phyloP scores from a whole-genome alignment of 2,888 invertebrate species.

The Phytoseiulus persimilis region DNA sequence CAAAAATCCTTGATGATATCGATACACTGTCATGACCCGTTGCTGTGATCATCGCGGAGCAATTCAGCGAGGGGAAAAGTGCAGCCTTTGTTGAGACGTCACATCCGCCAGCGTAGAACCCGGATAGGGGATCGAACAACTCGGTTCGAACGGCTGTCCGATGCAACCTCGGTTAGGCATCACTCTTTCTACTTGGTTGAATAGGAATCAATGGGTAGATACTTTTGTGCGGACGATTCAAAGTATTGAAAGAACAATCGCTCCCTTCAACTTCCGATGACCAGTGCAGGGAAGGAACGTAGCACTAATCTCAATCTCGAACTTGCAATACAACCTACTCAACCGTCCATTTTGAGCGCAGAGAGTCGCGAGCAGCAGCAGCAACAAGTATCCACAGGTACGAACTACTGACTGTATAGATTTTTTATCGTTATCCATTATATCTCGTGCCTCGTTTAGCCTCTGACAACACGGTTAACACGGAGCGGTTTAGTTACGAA shows the following conservation, averaged over 20 bases:
- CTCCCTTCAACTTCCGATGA: not conserved
- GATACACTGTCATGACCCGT: not conserved
- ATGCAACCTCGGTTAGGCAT: no score
- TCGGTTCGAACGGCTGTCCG: no score
- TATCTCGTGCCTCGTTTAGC: no score
- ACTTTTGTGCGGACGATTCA: no score
- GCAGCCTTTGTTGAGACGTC: no score
- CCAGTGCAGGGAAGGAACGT: not conserved
- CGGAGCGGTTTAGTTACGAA: no score
- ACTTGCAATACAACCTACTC: not conserved
- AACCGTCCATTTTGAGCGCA: not conserved
- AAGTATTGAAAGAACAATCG: no score
- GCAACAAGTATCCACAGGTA: not conserved
- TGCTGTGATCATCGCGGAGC: not conserved
- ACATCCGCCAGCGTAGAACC: no score
- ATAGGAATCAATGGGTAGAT: no score
- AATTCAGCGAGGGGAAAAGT: not conserved
- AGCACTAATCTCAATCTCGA: not conserved
- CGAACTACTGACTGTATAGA: not conserved
- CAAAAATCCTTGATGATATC: not conserved
- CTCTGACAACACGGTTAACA: no score
- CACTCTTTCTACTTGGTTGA: no score
- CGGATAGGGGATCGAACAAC: no score
- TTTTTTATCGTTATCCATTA: not conserved
- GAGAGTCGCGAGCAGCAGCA: not conserved